phyloP scores from a whole-genome alignment of 64 coral and sea anemone species.

The Dendrophyllia cribrosa region DNA sequence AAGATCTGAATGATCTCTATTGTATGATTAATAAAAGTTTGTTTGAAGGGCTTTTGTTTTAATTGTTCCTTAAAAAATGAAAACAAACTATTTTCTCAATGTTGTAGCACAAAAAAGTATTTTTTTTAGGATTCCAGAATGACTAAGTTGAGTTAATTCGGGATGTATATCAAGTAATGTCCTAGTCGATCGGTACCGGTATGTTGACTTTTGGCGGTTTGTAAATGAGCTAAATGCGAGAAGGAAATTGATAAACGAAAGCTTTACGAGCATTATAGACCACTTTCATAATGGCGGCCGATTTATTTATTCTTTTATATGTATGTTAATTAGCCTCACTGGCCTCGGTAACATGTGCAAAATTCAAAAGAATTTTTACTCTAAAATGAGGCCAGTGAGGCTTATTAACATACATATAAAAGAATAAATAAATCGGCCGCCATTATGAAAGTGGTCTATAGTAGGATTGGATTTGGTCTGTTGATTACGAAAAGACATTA shows the following conservation, averaged over 20 bases:
- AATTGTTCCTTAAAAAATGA: background rate
- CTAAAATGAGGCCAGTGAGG: too few species aligned
- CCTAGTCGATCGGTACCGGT: background rate
- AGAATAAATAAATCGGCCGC: too few species aligned
- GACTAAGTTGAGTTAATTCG: background rate
- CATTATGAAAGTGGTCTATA: too few species aligned
- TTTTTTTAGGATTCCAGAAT: background rate
- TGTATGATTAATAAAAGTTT: background rate
- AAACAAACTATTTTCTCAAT: background rate
- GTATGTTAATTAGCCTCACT: too few species aligned
- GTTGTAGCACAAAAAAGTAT: background rate
- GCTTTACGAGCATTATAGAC: background rate
- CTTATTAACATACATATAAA: too few species aligned
- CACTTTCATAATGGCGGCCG: too few species aligned
- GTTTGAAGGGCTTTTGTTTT: background rate
- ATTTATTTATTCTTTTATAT: too few species aligned
- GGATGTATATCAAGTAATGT: background rate
- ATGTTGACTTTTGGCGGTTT: constrained; percentile 3
- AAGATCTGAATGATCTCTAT: background rate
- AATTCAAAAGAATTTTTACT: too few species aligned
- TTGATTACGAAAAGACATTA: background rate
- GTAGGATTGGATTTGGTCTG: constrained; percentile 4
- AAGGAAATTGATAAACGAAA: background rate
- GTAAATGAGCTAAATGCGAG: background rate
- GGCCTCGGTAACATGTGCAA: too few species aligned